Conservation (phyloP, 2,113 vertebrate genomes). For the Sinocyclocheilus maitianheensis region DNA sequence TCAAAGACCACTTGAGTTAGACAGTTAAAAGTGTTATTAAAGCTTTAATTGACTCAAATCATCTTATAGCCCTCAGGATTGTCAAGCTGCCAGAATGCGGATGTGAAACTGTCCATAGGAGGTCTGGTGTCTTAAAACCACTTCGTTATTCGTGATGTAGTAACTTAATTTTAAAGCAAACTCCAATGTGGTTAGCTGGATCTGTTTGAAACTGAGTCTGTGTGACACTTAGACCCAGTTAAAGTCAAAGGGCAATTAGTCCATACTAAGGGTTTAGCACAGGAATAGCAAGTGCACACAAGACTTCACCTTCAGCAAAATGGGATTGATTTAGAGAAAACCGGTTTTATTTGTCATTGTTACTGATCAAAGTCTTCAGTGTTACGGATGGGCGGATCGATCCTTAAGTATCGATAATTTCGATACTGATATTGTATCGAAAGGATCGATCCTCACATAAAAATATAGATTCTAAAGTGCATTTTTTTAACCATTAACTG, state of each 20-base stretch:
- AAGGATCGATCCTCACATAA: too few relatives aligned
- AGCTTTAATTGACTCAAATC: not conserved
- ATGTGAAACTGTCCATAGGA: not conserved
- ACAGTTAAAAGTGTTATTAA: not conserved
- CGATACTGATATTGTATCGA: too few relatives aligned
- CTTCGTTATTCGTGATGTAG: too few relatives aligned
- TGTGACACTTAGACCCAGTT: not conserved
- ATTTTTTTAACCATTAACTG: too few relatives aligned
- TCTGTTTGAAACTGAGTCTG: not conserved
- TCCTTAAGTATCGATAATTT: too few relatives aligned
- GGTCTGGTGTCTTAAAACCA: not conserved
- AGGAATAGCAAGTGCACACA: not conserved
- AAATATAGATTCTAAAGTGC: too few relatives aligned
- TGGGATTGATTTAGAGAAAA: not conserved
- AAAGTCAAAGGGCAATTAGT: not conserved
- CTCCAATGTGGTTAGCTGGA: not conserved
- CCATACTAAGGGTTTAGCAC: not conserved
- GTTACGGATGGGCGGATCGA: too few relatives aligned
- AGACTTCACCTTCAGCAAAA: not conserved
- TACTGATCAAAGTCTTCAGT: not conserved
- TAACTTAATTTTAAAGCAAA: not conserved
- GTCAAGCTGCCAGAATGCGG: not conserved
- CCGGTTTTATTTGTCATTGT: not conserved
- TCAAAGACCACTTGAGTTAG: not conserved
- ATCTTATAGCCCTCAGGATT: not conserved